Conservation (phyloP, 2,797 vertebrate genomes). For the Pipistrellus pygmaeus region DNA sequence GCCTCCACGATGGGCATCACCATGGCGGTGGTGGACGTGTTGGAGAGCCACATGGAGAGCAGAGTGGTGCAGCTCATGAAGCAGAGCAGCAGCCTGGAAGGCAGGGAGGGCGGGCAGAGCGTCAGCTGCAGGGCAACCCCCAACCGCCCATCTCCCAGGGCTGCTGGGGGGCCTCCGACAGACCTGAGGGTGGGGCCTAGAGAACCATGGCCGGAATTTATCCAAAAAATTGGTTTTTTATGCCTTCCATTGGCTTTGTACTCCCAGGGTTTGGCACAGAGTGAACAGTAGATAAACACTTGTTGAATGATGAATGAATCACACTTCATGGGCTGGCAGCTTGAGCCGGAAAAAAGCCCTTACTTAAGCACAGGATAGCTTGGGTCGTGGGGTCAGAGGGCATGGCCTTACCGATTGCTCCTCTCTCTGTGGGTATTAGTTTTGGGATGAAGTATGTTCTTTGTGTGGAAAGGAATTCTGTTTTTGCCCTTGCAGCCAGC, state of each 20-base stretch:
- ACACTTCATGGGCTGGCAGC: background rate
- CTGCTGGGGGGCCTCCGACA: background rate
- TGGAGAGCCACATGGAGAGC: constrained; percentile 99
- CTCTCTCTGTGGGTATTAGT: background rate
- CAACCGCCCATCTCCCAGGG: fast-evolving
- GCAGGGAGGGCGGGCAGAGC: background rate
- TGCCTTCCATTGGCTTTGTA: background rate
- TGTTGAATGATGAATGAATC: background rate
- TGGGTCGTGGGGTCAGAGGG: background rate
- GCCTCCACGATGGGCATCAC: constrained; percentile 99
- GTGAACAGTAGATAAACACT: background rate
- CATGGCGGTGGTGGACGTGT: constrained; percentile 99
- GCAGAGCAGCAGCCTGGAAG: constrained; percentile 95
- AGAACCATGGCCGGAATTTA: fast-evolving
- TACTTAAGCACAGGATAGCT: background rate
- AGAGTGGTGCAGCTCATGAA: constrained; percentile 98
- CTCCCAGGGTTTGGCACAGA: background rate
- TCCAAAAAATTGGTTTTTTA: background rate
- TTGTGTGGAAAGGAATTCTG: background rate
- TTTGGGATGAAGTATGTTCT: background rate
- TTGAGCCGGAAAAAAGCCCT: background rate
- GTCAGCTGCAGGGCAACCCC: too few species aligned
- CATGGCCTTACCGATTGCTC: background rate
- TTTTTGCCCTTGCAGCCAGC: background rate
- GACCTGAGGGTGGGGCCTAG: fast-evolving